Evolutionary conservation across 2,888 invertebrate genomes (phyloP).

Genomic region (Odontomyia ornata): DNA sequence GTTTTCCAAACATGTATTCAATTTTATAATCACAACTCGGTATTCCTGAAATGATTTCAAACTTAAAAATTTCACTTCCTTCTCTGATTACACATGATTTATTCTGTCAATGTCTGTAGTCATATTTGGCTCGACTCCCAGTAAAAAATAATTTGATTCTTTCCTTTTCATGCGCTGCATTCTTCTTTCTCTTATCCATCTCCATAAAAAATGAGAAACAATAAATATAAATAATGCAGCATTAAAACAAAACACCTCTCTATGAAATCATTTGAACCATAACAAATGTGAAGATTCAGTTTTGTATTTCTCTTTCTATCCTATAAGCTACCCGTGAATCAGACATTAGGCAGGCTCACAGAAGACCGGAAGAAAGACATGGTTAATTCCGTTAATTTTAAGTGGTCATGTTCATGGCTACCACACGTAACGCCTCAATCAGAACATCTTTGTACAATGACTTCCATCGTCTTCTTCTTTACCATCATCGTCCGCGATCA

Average conservation of each 20-base stretch:
- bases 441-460: too few relatives aligned
- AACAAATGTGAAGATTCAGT: not conserved
- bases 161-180: too few relatives aligned
- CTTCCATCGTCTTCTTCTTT: not conserved
- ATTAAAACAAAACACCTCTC: not conserved
- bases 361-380: conserved; percentile 27
- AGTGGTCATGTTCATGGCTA: conserved; percentile 19
- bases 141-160: too few relatives aligned
- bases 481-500: not conserved
- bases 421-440: not conserved
- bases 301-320: not conserved
- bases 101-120: too few relatives aligned
- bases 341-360: not conserved
- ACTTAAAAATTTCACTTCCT: too few relatives aligned
- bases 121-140: too few relatives aligned
- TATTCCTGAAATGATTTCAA: too few relatives aligned
- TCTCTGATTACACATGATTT: too few relatives aligned
- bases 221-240: not conserved
- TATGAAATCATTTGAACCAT: conserved; percentile 1
- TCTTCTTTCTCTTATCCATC: too few relatives aligned
- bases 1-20: too few relatives aligned
- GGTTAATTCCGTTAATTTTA: conserved; percentile 24
- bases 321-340: not conserved
- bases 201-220: not conserved
- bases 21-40: too few relatives aligned